phyloP scores from a whole-genome alignment of 1,140 invertebrate genomes.

The Heliconius congener region DNA sequence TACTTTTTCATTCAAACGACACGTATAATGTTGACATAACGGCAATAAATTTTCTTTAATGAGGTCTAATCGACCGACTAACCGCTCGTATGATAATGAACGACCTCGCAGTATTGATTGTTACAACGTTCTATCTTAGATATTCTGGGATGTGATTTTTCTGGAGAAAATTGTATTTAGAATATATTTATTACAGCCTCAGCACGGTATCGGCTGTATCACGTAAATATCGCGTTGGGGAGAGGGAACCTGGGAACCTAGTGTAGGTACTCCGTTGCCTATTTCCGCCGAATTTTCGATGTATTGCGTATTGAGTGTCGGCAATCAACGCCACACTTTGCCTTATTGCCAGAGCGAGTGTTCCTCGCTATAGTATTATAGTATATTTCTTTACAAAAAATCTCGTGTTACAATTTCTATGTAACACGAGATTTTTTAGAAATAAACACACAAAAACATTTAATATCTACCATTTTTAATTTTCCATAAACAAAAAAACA shows the following conservation, averaged over 20 bases:
- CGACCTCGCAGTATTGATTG: constrained; percentile 7
- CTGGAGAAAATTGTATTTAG: not conserved
- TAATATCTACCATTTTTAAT: not conserved
- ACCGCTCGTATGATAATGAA: constrained; percentile 30
- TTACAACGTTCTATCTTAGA: not conserved
- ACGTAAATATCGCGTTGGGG: no score
- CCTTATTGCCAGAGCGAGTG: no score
- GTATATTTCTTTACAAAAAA: not conserved
- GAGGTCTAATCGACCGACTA: constrained; percentile 35
- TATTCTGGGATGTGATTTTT: not conserved
- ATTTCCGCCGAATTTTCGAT: not conserved
- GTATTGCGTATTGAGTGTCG: no score
- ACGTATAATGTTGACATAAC: constrained; percentile 14
- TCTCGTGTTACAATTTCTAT: not conserved
- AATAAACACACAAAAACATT: not conserved
- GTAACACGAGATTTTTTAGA: not conserved
- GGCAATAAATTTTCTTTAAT: constrained; percentile 36
- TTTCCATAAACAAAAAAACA: not conserved
- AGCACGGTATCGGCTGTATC: no score
- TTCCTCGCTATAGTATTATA: no score
- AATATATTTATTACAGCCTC: not conserved
- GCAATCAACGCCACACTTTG: no score
- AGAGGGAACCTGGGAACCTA: no score
- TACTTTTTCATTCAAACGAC: not conserved
- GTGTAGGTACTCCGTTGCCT: no score